Evolutionary conservation across 1,140 invertebrate species (phyloP).

Genomic region (Gonatopus flavifemur): DNA sequence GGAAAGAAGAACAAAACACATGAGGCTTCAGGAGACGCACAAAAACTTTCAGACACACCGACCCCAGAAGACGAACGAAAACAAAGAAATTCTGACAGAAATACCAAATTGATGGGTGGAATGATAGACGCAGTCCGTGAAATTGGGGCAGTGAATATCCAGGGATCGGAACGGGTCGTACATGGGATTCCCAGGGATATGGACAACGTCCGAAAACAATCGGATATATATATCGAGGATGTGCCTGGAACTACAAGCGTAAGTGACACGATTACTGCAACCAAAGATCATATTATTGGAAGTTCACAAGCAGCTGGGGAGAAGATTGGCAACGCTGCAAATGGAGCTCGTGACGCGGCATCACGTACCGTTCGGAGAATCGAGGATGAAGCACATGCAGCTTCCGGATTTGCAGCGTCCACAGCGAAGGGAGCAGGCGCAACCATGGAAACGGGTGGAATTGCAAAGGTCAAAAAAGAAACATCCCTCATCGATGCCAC

Average conservation of each 20-base stretch:
- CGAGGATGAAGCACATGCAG: neutral
- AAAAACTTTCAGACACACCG: neutral
- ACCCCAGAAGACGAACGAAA: no score
- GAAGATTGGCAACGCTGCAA: conserved; percentile 1
- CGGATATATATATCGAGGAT: no score
- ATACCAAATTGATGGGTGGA: neutral
- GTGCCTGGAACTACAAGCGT: no score
- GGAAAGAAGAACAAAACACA: neutral
- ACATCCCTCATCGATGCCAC: no score
- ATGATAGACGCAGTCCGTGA: neutral
- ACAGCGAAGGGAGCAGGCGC: conserved; percentile 3
- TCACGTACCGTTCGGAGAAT: conserved; percentile 5
- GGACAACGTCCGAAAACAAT: no score
- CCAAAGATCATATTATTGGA: conserved; percentile 4
- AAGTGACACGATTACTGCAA: neutral
- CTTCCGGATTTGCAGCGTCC: conserved; percentile 7
- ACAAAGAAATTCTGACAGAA: neutral
- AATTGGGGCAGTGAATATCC: neutral
- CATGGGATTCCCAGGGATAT: neutral
- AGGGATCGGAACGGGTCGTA: neutral
- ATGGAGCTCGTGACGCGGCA: no score
- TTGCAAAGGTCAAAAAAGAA: no score
- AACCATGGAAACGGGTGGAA: no score
- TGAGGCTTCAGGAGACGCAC: neutral
- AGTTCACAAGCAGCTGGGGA: conserved; percentile 7